Percentiles rank a stretch among this genome's conserved stretches.
phyloP scores from a whole-genome alignment of 2,888 invertebrate species.

The Ptychoptera contaminata region DNA sequence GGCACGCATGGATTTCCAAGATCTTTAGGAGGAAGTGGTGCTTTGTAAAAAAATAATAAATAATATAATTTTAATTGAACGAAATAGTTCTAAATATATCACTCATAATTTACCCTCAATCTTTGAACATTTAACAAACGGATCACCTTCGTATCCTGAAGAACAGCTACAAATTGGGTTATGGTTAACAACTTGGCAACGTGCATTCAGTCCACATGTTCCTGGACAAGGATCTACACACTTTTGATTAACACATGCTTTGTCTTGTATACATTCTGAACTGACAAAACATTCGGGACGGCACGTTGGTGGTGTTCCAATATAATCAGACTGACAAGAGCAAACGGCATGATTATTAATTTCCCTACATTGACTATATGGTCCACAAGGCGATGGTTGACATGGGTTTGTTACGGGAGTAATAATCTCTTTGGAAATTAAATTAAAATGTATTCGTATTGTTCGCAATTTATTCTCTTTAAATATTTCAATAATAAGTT shows the following conservation, averaged over 20 bases:
- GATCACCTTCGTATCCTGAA: conserved; percentile 45
- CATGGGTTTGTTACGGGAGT: conserved; percentile 32
- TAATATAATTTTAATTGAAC: not conserved
- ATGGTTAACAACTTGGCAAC: conserved; percentile 50
- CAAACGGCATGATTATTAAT: conserved; percentile 46
- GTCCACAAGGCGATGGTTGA: conserved; percentile 48
- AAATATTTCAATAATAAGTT: no score
- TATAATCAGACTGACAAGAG: conserved; percentile 41
- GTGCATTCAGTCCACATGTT: conserved; percentile 46
- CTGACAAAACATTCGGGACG: conserved; percentile 50
- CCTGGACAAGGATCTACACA: conserved; percentile 51
- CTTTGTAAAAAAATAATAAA: conserved; percentile 12
- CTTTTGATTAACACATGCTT: conserved; percentile 44
- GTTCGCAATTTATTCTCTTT: not conserved
- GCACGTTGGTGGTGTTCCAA: conserved; percentile 47
- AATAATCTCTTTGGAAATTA: not conserved
- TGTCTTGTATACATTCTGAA: conserved; percentile 47
- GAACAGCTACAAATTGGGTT: conserved; percentile 51
- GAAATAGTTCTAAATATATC: conserved; percentile 1
- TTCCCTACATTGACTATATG: conserved; percentile 46
- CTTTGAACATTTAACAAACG: conserved; percentile 36
- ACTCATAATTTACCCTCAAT: conserved; percentile 11
- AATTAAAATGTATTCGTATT: not conserved
- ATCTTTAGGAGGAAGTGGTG: conserved; percentile 26
- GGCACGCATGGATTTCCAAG: conserved; percentile 55